Evolutionary conservation across 1,140 invertebrate genomes (phyloP).

Genomic region (Drosophila nebulosa): DNA sequence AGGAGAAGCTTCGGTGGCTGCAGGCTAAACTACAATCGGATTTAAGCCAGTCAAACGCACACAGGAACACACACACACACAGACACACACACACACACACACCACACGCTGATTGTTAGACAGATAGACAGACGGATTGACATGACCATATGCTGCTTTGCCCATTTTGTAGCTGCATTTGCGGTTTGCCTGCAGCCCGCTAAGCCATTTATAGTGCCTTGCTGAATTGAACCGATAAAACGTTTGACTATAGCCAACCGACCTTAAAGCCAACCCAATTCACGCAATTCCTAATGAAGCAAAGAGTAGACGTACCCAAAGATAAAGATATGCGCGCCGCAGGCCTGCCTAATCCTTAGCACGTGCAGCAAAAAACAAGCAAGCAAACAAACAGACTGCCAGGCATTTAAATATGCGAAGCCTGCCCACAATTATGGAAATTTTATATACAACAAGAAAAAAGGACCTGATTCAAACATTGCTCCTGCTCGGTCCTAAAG

Average conservation of each 20-base stretch:
- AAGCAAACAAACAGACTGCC: constrained; percentile 12
- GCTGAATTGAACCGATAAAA: constrained; percentile 9
- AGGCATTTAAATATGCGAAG: constrained; percentile 17
- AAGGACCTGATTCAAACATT: neutral
- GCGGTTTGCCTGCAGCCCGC: constrained; percentile 6
- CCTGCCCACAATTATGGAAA: constrained; percentile 31
- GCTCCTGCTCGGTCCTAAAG: neutral
- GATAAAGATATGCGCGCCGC: constrained; percentile 3
- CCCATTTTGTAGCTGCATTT: neutral
- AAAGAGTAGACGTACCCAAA: neutral
- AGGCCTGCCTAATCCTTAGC: constrained; percentile 26
- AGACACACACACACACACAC: neutral
- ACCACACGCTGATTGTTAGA: neutral
- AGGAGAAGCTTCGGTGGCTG: constrained; percentile 6
- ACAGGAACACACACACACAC: neutral
- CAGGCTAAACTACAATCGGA: constrained; percentile 25
- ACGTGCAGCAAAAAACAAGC: constrained; percentile 28
- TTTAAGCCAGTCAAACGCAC: constrained; percentile 4
- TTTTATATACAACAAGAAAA: neutral
- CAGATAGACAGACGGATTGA: constrained; percentile 9
- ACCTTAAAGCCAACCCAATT: constrained; percentile 16
- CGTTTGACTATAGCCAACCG: constrained; percentile 17
- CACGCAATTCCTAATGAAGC: neutral
- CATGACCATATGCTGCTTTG: neutral
- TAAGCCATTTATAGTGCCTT: constrained; percentile 19